These are phyloP conservation scores for Cephalopterus ornatus DNA, from an alignment of 2,113 vertebrate genomes.

Conservation along the genomic window DNA sequence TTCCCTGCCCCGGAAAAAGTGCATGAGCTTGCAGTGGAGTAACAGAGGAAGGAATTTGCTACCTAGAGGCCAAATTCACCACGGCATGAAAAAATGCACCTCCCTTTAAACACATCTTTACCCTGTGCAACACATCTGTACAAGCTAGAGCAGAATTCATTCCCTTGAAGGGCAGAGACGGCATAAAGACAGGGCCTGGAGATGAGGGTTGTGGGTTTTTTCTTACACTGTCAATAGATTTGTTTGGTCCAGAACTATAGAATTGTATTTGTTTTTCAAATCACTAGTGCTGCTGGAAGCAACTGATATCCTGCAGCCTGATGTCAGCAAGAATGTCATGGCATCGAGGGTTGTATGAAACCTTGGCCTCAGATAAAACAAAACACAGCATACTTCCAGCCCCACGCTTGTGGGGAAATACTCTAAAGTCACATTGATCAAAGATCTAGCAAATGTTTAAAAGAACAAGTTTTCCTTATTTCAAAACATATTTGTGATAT, in stretches of 20 bases:
- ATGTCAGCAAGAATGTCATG: neutral
- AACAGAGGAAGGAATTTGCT: slow-evolving; percentile 13
- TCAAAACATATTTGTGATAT: neutral
- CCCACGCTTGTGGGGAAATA: fast-evolving
- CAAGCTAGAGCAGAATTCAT: neutral
- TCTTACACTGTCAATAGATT: neutral
- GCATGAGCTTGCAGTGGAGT: neutral
- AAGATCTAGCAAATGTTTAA: neutral
- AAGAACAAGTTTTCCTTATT: fast-evolving
- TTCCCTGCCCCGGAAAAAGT: neutral
- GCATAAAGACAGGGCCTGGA: neutral
- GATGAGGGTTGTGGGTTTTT: neutral
- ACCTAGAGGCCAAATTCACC: neutral
- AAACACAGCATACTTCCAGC: neutral
- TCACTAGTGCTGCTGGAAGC: neutral
- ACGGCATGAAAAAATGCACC: neutral
- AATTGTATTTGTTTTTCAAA: neutral
- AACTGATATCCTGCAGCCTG: neutral
- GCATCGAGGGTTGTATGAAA: neutral
- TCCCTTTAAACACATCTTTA: neutral
- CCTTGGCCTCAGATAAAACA: neutral
- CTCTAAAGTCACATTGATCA: neutral
- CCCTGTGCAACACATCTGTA: neutral
- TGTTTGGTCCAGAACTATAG: neutral
- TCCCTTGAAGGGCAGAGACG: neutral